Percentiles rank a stretch among this genome's conserved stretches.
Conservation (phyloP, 2,888 invertebrate species). For the Sphinx pinastri region DNA sequence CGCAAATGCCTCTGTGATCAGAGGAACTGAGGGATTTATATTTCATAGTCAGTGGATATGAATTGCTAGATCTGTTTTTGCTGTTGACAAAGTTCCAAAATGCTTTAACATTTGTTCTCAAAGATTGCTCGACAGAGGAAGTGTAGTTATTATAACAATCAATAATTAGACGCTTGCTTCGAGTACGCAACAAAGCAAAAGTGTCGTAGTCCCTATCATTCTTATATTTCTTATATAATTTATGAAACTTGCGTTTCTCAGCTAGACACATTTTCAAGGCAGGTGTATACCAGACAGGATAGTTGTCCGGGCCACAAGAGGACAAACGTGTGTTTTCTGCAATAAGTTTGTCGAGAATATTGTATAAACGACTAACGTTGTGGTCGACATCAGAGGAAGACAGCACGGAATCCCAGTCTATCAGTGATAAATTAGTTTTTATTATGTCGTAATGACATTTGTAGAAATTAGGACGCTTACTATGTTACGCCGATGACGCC, state of each 20-base stretch:
- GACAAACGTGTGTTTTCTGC: conserved; percentile 23
- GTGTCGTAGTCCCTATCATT: conserved; percentile 7
- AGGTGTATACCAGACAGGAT: not conserved
- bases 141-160: no score
- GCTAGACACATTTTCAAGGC: not conserved
- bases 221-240: conserved; percentile 10
- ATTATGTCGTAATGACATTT: no score
- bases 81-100: conserved; percentile 8
- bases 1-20: not conserved
- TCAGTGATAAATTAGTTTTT: no score
- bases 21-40: conserved; percentile 25
- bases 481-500: no score
- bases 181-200: not conserved
- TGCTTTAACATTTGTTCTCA: no score
- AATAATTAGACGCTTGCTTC: no score
- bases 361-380: no score
- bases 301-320: not conserved
- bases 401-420: no score
- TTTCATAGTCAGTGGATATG: conserved; percentile 3
- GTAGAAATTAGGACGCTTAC: no score
- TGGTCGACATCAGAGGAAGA: no score
- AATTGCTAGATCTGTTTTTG: not conserved
- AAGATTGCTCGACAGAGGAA: no score
- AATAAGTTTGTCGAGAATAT: no score
- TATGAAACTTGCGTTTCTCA: not conserved